Evolutionary conservation across 2,888 invertebrate species (phyloP).

Genomic region (Notodonta dromedarius): DNA sequence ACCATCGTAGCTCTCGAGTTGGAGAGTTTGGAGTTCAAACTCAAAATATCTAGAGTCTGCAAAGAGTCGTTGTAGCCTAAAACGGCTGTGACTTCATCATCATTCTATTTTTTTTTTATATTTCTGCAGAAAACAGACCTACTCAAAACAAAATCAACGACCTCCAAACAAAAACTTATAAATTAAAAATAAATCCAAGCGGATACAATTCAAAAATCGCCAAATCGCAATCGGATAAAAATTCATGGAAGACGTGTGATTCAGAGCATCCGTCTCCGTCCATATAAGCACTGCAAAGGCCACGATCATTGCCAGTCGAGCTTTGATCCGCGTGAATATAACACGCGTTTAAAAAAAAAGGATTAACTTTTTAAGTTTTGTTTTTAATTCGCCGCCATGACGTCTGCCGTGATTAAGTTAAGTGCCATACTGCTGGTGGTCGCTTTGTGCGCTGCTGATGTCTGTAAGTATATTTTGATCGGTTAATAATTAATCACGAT

Average conservation of each 20-base stretch:
- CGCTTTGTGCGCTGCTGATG: constrained; percentile 66
- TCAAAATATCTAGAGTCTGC: no score
- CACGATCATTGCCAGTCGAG: constrained; percentile 73
- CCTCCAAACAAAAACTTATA: background rate
- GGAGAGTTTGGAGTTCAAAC: no score
- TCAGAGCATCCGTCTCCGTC: constrained; percentile 47
- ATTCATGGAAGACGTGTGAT: constrained; percentile 57
- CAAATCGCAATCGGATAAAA: constrained; percentile 34
- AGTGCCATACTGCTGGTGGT: constrained; percentile 75
- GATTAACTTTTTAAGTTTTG: constrained; percentile 41
- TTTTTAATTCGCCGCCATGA: constrained; percentile 60
- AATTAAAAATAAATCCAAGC: background rate
- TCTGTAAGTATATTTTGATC: constrained; percentile 61
- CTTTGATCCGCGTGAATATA: constrained; percentile 54
- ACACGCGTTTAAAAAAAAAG: constrained; percentile 48
- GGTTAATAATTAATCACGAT: background rate
- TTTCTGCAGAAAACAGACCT: no score
- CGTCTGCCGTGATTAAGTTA: constrained; percentile 75
- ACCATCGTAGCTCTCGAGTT: no score
- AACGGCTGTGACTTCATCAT: no score
- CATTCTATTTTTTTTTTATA: no score
- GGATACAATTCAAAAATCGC: background rate
- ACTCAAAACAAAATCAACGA: background rate
- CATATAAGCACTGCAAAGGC: constrained; percentile 74
- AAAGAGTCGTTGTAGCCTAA: no score